Base-by-base conservation (phyloP, 1,140 invertebrate species). In the Mya arenaria region DNA sequence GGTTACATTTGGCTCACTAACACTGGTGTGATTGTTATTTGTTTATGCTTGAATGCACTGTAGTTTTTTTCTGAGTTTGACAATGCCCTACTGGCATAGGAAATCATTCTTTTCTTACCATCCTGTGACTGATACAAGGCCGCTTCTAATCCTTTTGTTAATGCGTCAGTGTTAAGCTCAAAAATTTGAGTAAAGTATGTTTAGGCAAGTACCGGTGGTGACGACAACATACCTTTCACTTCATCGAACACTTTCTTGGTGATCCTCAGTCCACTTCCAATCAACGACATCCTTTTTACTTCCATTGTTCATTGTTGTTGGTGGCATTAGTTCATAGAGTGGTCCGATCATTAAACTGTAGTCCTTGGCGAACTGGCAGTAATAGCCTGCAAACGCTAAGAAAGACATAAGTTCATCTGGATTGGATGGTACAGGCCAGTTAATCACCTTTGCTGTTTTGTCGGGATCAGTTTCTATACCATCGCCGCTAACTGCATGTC, bases 331-430 rank as follows among this genome's bases (percentile, higher is more conserved):
- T 5, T 66, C 60, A 62, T 88, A 78, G 32, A 94, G 82, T 36
- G 90, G 84, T 44, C 74, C 81, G 6, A 91, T 91, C 13, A 90
- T 71, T 83, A 89, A 73, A n/a, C 91, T 81, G 80, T 84, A 86
- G 25, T 73, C 55, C 69, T 84, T 90, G 30, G 94, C 86, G 83
- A 93, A 93, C 78, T 87, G 85, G 3, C 89, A 48, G 80, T 91
- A 91, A 81, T 92, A 94, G 55, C 90, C 88, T 62, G 90, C 77
- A 23, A 94, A 82, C 0, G 94, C 94, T 4, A 94, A 37, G 82
- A 94, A 94, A 17, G 86, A 32, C 44, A 91, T 84, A 0, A 94
- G 36, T 52, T 93, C 88, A 48, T 91, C 90, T 5, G 87, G 72
- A 77, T 80, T 91, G 58, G 69, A 87, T 44, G 87, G 85, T 15